Percentiles rank a stretch among this genome's conserved stretches.
phyloP scores from a whole-genome alignment of 2,113 vertebrate species.

The Lanius collurio region DNA sequence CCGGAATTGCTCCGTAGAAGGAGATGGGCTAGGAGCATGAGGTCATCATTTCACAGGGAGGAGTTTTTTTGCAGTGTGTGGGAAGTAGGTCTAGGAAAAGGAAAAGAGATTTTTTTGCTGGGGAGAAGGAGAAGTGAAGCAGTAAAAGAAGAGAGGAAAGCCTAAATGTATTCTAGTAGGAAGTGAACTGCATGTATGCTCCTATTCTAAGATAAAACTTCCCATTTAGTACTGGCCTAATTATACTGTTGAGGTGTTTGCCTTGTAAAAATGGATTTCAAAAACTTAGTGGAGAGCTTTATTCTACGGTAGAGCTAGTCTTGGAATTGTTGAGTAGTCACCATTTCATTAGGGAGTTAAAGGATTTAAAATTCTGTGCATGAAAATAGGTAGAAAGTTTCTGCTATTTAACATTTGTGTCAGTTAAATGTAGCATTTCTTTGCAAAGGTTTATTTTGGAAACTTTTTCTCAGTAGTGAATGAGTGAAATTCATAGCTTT shows the following conservation, averaged over 20 bases:
- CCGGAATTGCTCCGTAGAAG: slow-evolving; percentile 4
- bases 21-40: slow-evolving; percentile 37
- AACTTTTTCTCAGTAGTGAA: not conserved
- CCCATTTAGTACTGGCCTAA: not conserved
- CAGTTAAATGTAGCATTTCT: not conserved
- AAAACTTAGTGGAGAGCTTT: not conserved
- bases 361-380: not conserved
- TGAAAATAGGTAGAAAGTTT: not conserved
- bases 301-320: not conserved
- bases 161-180: not conserved
- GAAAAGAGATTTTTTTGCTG: not conserved
- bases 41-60: slow-evolving; percentile 18
- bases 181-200: not conserved
- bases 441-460: not conserved
- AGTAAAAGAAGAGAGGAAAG: not conserved
- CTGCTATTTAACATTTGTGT: not conserved
- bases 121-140: not conserved
- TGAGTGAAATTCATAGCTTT: not conserved
- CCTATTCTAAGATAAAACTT: not conserved
- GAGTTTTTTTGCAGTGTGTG: not conserved
- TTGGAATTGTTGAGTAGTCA: not conserved
- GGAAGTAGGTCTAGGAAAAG: not conserved
- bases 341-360: not conserved
- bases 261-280: not conserved
- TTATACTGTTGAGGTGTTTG: not conserved